Conservation (phyloP, 2,113 vertebrate genomes). For the Zeus faber region DNA sequence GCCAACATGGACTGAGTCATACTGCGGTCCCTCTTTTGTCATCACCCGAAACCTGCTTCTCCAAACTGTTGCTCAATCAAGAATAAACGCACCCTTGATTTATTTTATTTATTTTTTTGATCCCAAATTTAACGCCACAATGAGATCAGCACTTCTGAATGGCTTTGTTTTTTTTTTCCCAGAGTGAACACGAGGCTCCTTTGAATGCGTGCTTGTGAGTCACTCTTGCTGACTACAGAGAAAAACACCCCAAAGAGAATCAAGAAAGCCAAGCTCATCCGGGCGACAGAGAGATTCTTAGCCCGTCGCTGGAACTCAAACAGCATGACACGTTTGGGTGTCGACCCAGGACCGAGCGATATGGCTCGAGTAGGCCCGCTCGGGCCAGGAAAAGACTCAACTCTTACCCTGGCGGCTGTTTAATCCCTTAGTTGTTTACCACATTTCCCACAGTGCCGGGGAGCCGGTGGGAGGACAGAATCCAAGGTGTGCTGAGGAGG, state of each 20-base stretch:
- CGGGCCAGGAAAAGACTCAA: constrained; percentile 49
- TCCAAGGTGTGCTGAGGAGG: constrained; percentile 69
- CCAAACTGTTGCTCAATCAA: constrained; percentile 15
- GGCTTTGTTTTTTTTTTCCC: constrained; percentile 32
- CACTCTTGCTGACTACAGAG: constrained; percentile 4
- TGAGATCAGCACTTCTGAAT: constrained; percentile 24
- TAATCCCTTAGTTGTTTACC: constrained; percentile 74
- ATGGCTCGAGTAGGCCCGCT: constrained; percentile 47
- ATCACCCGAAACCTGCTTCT: constrained; percentile 13
- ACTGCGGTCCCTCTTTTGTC: constrained; percentile 39
- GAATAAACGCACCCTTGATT: constrained; percentile 31
- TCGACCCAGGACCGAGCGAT: constrained; percentile 53
- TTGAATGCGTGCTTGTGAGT: constrained; percentile 32
- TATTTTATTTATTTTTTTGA: constrained; percentile 11
- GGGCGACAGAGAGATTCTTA: constrained; percentile 33
- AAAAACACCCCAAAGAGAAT: constrained; percentile 18
- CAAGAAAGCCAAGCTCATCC: constrained; percentile 40
- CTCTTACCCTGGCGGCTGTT: constrained; percentile 51
- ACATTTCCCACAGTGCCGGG: constrained; percentile 55
- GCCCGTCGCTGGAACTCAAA: constrained; percentile 51
- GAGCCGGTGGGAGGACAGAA: constrained; percentile 46
- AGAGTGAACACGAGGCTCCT: constrained; percentile 28
- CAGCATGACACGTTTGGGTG: constrained; percentile 47
- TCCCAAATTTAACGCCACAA: constrained; percentile 19
- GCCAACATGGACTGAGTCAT: constrained; percentile 43